Conservation (phyloP, 2,797 vertebrate species). For the Gallinago stenura region DNA sequence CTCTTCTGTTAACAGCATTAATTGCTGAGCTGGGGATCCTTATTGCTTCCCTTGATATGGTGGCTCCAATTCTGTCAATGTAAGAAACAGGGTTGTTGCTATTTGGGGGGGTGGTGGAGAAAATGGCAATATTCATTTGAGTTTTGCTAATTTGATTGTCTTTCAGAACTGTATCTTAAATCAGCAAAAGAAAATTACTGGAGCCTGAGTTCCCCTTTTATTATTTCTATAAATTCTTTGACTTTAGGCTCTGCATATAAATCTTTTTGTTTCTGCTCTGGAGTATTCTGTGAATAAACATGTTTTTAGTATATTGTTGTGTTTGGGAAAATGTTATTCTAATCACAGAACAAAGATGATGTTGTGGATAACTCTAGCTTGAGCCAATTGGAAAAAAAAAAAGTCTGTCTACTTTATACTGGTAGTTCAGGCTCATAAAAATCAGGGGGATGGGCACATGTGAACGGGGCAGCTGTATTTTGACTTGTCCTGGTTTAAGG, state of each 20-base stretch:
- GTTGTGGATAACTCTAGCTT: background rate
- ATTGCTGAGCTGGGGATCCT: slow-evolving; percentile 97
- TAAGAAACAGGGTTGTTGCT: slow-evolving; percentile 73
- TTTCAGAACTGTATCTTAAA: background rate
- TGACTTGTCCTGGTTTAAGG: background rate
- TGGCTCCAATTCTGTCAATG: slow-evolving; percentile 99
- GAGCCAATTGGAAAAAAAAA: background rate
- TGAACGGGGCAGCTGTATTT: background rate
- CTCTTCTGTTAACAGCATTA: slow-evolving; percentile 92
- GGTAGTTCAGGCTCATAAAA: background rate
- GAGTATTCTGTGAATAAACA: background rate
- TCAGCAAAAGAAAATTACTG: background rate
- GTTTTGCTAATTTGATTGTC: background rate
- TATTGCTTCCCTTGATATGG: slow-evolving; percentile 97
- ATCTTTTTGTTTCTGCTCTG: background rate
- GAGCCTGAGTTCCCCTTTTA: background rate
- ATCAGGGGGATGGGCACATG: background rate
- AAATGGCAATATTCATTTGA: background rate
- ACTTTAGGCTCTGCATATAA: background rate
- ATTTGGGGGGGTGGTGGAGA: accelerated
- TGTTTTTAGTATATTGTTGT: background rate
- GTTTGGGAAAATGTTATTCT: background rate
- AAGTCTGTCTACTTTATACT: background rate
- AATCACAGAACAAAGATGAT: background rate
- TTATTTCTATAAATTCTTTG: background rate